Conservation (phyloP, 1,140 invertebrate species). For the Anthonomus grandis region DNA sequence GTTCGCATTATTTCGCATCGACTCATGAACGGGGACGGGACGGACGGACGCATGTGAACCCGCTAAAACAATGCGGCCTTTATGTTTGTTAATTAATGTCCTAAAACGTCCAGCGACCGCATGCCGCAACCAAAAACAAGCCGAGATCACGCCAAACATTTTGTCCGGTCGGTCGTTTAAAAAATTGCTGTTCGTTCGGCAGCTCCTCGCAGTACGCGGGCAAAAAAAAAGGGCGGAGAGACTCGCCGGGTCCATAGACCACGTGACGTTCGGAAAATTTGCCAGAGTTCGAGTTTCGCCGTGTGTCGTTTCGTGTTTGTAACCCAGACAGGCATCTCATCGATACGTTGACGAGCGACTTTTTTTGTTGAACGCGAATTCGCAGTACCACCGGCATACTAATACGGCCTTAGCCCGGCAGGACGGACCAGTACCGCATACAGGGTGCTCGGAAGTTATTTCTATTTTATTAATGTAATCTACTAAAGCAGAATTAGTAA, state of each 20-base stretch:
- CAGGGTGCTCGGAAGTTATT: constrained; percentile 18
- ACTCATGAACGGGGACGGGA: constrained; percentile 29
- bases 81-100: constrained; percentile 44
- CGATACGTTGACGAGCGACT: constrained; percentile 17
- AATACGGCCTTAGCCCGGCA: constrained; percentile 20
- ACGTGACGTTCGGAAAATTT: constrained; percentile 30
- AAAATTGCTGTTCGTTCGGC: constrained; percentile 4
- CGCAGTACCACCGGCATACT: constrained; percentile 30
- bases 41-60: constrained; percentile 40
- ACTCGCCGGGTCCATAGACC: constrained; percentile 36
- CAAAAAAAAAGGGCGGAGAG: constrained; percentile 20
- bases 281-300: constrained; percentile 13
- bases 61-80: constrained; percentile 42
- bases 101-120: no score
- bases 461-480: no score
- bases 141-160: constrained; percentile 30
- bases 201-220: constrained; percentile 17
- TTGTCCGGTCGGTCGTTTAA: constrained; percentile 18
- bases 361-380: constrained; percentile 26
- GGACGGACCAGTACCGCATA: constrained; percentile 17
- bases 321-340: constrained; percentile 24
- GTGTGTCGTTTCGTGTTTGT: constrained; percentile 6
- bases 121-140: constrained; percentile 27
- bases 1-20: constrained; percentile 27
- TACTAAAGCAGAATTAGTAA: no score